Conservation (phyloP, 2,888 invertebrate species). For the Drosophila heteroneura region DNA sequence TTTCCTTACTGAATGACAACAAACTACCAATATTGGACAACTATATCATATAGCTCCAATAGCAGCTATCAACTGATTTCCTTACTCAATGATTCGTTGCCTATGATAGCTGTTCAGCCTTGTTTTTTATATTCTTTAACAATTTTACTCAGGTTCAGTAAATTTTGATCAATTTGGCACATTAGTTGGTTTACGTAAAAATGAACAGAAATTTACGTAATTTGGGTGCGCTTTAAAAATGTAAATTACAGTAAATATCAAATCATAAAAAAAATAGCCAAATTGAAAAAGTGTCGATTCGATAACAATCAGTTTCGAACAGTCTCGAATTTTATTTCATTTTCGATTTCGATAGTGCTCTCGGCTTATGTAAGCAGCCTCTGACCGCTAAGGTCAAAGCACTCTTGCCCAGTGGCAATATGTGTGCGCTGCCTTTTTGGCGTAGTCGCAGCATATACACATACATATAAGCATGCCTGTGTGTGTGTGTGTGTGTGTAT, state of each 20-base stretch:
- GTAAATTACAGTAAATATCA: background rate
- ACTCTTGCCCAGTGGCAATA: slow-evolving; percentile 65
- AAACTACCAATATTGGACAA: background rate
- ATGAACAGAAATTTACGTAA: background rate
- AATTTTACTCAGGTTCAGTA: background rate
- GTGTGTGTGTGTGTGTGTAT: slow-evolving; percentile 17
- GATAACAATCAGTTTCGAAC: background rate
- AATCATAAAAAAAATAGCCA: background rate
- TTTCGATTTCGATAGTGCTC: slow-evolving; percentile 21
- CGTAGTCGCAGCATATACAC: slow-evolving; percentile 31
- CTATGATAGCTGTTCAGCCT: background rate
- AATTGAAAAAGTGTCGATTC: background rate
- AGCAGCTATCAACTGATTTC: background rate
- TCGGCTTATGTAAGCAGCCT: slow-evolving; percentile 70
- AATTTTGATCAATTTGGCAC: background rate
- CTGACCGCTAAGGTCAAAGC: slow-evolving; percentile 73
- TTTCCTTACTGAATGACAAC: background rate
- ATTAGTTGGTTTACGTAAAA: background rate
- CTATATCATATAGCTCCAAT: background rate
- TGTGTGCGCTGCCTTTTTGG: slow-evolving; percentile 50
- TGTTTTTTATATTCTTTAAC: background rate
- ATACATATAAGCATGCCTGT: slow-evolving; percentile 11
- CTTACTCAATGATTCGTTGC: background rate
- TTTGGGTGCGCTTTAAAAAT: background rate
- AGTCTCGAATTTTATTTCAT: slow-evolving; percentile 2